Base-by-base conservation (phyloP, 2,113 vertebrate species). In the Merops nubicus region DNA sequence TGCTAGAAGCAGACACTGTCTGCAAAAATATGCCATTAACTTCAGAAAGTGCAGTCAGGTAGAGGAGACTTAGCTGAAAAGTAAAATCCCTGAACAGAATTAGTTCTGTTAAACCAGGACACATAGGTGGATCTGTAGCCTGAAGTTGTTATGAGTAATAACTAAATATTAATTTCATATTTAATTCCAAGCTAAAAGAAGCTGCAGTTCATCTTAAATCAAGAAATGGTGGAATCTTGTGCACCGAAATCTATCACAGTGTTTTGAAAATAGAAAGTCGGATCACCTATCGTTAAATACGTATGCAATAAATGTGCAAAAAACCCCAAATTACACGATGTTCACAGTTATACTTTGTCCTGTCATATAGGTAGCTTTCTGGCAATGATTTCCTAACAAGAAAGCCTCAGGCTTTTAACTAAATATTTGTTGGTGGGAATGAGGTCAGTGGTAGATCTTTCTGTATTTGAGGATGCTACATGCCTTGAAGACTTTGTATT, bases 321-420 rank as follows among this genome's bases (percentile, higher is more conserved):
- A 31, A 1, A 2, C 7, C 1, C 1, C 19, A 57, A 54, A 42
- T 20, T 74, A 50, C 33, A 25, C 45, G 1, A 22, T 1, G 0
- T 54, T 79, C 38, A 28, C 8, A 88, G n/a, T 7, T 28, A 23
- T 45, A n/a, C 3, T 60, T 0, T 34, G 11, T 76, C 15, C 45
- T 91, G 18, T n/a, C 11, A 5, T 83, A 25, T 23, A 81, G 21
- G 20, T 45, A 81, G 40, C 67, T 36, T 3, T 79, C 31, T 65
- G 36, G 25, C 21, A 47, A 45, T 70, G 1, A 69, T 67, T 85
- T 83, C 14, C 29, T 54, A 19, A 8, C 9, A 60, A 29, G 60
- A 16, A 62, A 8, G 75, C 70, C 38, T 85, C 13, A 42, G 54
- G 7, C 5, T 78, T 84, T 33, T 59, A 77, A 42, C 29, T 33